Evolutionary conservation across 2,888 invertebrate genomes (phyloP).

Genomic region (Eumacrocentrus americanus): DNA sequence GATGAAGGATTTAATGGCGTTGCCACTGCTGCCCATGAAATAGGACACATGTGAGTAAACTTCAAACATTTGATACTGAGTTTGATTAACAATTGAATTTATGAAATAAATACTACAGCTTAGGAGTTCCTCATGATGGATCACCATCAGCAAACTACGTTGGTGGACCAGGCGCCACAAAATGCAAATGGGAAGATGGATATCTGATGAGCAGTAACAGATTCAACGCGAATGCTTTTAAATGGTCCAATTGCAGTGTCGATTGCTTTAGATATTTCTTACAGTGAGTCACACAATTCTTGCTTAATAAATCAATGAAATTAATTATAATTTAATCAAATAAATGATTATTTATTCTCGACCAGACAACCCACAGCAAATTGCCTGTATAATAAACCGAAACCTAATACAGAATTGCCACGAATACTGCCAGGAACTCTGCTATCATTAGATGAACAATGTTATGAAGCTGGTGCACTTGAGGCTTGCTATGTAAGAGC

Average conservation of each 20-base stretch:
- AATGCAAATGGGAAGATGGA: constrained; percentile 33
- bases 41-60: constrained; percentile 28
- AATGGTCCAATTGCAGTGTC: constrained; percentile 31
- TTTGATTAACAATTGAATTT: too few species aligned
- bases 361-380: constrained; percentile 24
- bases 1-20: constrained; percentile 31
- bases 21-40: constrained; percentile 30
- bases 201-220: constrained; percentile 35
- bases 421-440: constrained; percentile 32
- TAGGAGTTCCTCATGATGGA: constrained; percentile 33
- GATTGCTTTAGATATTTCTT: constrained; percentile 30
- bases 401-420: constrained; percentile 6
- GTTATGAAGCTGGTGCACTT: constrained; percentile 24
- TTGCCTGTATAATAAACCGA: constrained; percentile 30
- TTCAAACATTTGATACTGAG: neutral
- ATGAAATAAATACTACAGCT: constrained; percentile 12
- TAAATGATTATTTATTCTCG: neutral
- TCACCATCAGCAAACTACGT: constrained; percentile 28
- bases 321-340: neutral
- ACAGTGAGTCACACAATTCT: too few species aligned
- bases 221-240: constrained; percentile 27
- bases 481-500: constrained; percentile 32
- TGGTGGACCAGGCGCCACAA: constrained; percentile 29
- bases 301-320: too few species aligned
- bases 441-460: constrained; percentile 31